These are phyloP conservation scores for Acleris holmiana DNA, from an alignment of 2,888 invertebrate species.

Conservation along the genomic window DNA sequence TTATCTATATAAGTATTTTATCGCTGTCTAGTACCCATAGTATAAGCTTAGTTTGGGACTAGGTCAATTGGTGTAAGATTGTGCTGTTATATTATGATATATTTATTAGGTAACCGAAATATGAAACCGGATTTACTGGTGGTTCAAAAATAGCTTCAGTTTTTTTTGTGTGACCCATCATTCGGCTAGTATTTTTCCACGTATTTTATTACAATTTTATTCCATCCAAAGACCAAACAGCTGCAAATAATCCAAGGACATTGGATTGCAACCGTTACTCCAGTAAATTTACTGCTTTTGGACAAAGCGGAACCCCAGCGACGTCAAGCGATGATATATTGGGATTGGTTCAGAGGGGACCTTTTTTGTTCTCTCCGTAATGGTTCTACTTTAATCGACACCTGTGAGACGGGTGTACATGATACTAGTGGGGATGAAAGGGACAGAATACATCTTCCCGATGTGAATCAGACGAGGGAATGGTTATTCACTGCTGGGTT, in stretches of 20 bases:
- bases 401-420: slow-evolving; percentile 51
- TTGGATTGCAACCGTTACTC: slow-evolving; percentile 64
- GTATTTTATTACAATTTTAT: slow-evolving; percentile 3
- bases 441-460: slow-evolving; percentile 61
- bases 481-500: slow-evolving; percentile 74
- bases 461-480: slow-evolving; percentile 74
- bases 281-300: slow-evolving; percentile 72
- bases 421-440: slow-evolving; percentile 47
- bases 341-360: slow-evolving; percentile 83
- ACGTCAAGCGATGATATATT: slow-evolving; percentile 83
- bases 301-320: slow-evolving; percentile 75
- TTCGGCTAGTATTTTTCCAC: not conserved
- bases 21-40: too few species aligned
- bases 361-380: slow-evolving; percentile 83
- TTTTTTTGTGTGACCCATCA: too few species aligned
- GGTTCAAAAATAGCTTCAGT: too few species aligned
- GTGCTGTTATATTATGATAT: too few species aligned
- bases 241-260: slow-evolving; percentile 38
- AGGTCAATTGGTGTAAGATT: too few species aligned
- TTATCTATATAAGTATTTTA: too few species aligned
- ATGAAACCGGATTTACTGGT: too few species aligned
- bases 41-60: too few species aligned
- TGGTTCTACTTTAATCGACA: slow-evolving; percentile 81
- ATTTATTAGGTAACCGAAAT: too few species aligned
- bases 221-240: slow-evolving; percentile 20